Evolutionary conservation across 2,888 invertebrate species (phyloP).

Genomic region (Meta bourneti): DNA sequence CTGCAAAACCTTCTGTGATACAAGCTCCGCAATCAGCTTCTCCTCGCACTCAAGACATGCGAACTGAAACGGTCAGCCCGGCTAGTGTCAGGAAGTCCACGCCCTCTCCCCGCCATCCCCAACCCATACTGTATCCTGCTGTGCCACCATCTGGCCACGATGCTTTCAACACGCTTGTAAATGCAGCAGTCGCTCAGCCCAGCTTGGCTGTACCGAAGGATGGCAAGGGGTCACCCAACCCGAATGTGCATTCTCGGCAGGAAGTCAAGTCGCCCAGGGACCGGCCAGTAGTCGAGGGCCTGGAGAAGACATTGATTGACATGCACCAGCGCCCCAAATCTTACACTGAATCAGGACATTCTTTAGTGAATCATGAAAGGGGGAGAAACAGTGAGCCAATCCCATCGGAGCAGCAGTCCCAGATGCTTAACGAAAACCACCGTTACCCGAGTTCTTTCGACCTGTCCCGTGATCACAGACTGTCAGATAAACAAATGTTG

Average conservation of each 20-base stretch:
- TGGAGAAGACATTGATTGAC: constrained; percentile 78
- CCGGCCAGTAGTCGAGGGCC: constrained; percentile 75
- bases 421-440: constrained; percentile 18
- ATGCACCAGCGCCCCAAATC: constrained; percentile 76
- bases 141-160: constrained; percentile 84
- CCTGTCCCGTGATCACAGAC: constrained; percentile 55
- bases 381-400: constrained; percentile 57
- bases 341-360: constrained; percentile 66
- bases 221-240: constrained; percentile 66
- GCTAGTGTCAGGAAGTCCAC: constrained; percentile 72
- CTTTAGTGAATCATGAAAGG: constrained; percentile 41
- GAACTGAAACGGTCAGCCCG: constrained; percentile 74
- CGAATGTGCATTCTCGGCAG: constrained; percentile 48
- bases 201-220: constrained; percentile 81
- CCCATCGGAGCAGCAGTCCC: constrained; percentile 49
- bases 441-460: constrained; percentile 66
- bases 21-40: constrained; percentile 78
- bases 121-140: constrained; percentile 72
- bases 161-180: constrained; percentile 92
- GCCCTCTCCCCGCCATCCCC: constrained; percentile 77
- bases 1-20: constrained; percentile 78
- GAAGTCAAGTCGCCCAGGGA: constrained; percentile 65
- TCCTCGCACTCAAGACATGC: constrained; percentile 75
- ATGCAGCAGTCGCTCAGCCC: constrained; percentile 94
- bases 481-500: constrained; percentile 60